Conservation (phyloP, 2,888 invertebrate species). For the Chrysina gloriosa region DNA sequence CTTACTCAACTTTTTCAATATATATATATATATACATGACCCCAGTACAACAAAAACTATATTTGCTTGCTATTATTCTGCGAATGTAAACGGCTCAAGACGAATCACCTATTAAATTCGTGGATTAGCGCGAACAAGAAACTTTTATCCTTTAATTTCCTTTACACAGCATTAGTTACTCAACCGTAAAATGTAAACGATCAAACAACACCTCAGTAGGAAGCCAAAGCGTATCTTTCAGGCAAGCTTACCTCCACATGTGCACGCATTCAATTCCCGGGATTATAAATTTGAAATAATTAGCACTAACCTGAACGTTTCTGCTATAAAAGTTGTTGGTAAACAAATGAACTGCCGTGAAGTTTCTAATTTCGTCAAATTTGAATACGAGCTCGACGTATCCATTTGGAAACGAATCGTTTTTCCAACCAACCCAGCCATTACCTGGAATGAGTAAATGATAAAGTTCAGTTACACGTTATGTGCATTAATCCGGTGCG, state of each 20-base stretch:
- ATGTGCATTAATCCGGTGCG: conserved; percentile 40
- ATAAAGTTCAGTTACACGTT: conserved; percentile 36
- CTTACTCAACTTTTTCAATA: too few species aligned
- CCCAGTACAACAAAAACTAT: too few species aligned
- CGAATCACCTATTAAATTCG: neutral
- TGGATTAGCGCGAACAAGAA: neutral
- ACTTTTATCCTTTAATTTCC: neutral
- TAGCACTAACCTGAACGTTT: conserved; percentile 71
- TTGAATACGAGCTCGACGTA: conserved; percentile 77
- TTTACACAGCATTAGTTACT: neutral
- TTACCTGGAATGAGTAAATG: conserved; percentile 66
- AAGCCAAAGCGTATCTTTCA: neutral
- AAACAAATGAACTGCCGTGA: conserved; percentile 74
- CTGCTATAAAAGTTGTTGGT: conserved; percentile 78
- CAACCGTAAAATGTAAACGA: neutral
- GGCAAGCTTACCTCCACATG: too few species aligned
- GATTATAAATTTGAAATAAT: conserved; percentile 1
- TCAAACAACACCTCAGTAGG: neutral
- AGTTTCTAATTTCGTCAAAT: conserved; percentile 77
- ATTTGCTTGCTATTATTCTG: too few species aligned
- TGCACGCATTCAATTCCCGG: too few species aligned
- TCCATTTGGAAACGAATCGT: conserved; percentile 67
- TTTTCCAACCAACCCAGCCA: conserved; percentile 83
- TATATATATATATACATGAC: too few species aligned
- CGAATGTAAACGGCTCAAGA: neutral